These are phyloP conservation scores for Amphiduros pacificus DNA, from an alignment of 2,888 invertebrate genomes.

Conservation along the genomic window DNA sequence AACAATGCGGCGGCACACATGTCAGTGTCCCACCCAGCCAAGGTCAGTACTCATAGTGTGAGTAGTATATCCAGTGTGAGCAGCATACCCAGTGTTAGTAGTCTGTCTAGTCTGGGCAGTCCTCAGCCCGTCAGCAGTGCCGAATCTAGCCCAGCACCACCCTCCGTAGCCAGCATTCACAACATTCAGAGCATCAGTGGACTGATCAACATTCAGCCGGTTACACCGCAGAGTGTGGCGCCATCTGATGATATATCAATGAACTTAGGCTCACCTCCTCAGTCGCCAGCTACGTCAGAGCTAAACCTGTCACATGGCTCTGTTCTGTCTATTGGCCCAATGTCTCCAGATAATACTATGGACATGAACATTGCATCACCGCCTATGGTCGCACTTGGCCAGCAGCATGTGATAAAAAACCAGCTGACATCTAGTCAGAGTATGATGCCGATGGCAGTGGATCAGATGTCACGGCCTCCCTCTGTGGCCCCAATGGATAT, in stretches of 20 bases:
- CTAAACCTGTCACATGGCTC: constrained; percentile 29
- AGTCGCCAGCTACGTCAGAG: constrained; percentile 37
- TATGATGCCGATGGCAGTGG: constrained; percentile 37
- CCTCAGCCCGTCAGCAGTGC: too few relatives aligned
- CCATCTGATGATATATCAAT: constrained; percentile 11
- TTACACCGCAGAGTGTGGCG: constrained; percentile 12
- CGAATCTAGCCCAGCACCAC: too few relatives aligned
- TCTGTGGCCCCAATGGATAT: constrained; percentile 57
- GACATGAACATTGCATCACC: constrained; percentile 35
- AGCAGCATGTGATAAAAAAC: constrained; percentile 25
- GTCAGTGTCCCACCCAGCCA: not conserved
- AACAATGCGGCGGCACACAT: constrained; percentile 5
- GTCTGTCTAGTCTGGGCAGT: too few relatives aligned
- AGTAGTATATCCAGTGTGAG: not conserved
- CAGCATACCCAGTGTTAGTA: constrained; percentile 10
- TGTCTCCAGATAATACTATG: constrained; percentile 47
- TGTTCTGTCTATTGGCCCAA: constrained; percentile 35
- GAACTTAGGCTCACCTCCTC: constrained; percentile 37
- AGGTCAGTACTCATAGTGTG: too few relatives aligned
- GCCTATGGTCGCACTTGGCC: constrained; percentile 20
- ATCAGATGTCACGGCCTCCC: constrained; percentile 47
- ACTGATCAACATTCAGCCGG: constrained; percentile 17
- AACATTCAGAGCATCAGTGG: not conserved
- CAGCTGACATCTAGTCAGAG: not conserved
- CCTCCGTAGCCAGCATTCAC: not conserved